Evolutionary conservation across 1,140 invertebrate species (phyloP), one percentile per base, ranked within the genome.

Genomic region (Oscheius sp.): DNA sequence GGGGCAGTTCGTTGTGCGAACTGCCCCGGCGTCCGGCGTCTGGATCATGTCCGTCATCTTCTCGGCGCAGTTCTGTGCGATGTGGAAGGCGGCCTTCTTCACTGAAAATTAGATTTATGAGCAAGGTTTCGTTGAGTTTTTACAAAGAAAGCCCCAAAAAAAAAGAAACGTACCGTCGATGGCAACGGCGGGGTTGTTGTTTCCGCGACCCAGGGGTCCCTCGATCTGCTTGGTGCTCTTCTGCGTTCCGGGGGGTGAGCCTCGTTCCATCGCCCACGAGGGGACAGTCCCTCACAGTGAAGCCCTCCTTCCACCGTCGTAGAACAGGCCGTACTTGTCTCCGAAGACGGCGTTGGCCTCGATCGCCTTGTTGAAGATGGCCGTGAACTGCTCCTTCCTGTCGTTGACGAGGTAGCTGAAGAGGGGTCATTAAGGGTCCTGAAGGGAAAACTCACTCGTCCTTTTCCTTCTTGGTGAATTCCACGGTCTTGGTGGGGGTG

Each of bases 361-460:
- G 10, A 63, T 63, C 18, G 35, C 10, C 0, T 13, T n/a, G 7
- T 29, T 26, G 31, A 63, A 10, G 31, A 63, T 34, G 18, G 18
- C 15, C 29, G 35, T 26, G 31, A 26, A 63, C 61, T 63, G 31
- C 32, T 38, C 10, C 10, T 26, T 10, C 7, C 61, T 10, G 10
- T 63, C 61, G 18, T 36, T 63, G 10, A 63, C 61, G 18, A 63
- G 61, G 1, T n/a, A 63, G 61, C 61, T 63, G 29, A 36, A 63
- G 35, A 29, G 29, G 20, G 23, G n/a, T n/a, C n/a, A n/a, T n/a
- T n/a, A n/a, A n/a, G n/a, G n/a, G n/a, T n/a, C n/a, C n/a, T n/a
- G n/a, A n/a, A n/a, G n/a, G n/a, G n/a, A n/a, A n/a, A n/a, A 32
- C 61, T 32, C 29, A 63, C 61, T 63, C 61, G 31, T 63, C 61